These are phyloP conservation scores for Delichon dasypus DNA, from an alignment of 2,797 vertebrate genomes.

Conservation along the genomic window DNA sequence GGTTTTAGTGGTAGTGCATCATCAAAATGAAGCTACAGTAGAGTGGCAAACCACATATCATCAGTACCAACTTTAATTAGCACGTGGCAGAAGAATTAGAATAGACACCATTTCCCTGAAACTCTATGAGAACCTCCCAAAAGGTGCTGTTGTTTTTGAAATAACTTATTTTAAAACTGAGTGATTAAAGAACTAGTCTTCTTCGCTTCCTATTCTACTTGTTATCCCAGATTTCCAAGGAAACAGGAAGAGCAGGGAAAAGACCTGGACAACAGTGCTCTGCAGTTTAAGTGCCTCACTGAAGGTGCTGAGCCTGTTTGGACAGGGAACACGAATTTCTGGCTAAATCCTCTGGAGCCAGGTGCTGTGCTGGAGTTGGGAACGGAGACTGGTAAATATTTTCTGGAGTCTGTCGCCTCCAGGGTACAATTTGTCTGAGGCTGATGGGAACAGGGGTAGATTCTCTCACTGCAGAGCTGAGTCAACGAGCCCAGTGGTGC, in stretches of 20 bases:
- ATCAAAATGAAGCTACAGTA: neutral
- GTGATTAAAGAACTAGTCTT: neutral
- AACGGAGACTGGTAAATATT: neutral
- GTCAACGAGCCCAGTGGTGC: neutral
- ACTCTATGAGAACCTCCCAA: neutral
- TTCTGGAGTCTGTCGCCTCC: neutral
- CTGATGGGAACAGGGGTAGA: neutral
- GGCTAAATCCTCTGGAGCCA: neutral
- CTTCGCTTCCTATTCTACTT: neutral
- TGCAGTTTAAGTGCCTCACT: neutral
- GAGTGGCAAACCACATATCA: neutral
- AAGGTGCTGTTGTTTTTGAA: neutral
- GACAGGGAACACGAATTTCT: neutral
- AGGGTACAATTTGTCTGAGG: rapidly evolving
- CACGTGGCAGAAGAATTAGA: neutral
- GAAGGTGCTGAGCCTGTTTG: neutral
- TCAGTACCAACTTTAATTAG: neutral
- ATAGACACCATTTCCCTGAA: neutral
- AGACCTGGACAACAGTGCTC: neutral
- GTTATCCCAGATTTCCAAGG: neutral
- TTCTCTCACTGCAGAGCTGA: neutral
- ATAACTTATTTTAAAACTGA: neutral
- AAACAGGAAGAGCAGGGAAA: neutral
- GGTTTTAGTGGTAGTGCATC: neutral
- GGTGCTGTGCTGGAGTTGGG: neutral